Base-by-base conservation (phyloP, 2,113 vertebrate genomes). In the Carettochelys insculpta region DNA sequence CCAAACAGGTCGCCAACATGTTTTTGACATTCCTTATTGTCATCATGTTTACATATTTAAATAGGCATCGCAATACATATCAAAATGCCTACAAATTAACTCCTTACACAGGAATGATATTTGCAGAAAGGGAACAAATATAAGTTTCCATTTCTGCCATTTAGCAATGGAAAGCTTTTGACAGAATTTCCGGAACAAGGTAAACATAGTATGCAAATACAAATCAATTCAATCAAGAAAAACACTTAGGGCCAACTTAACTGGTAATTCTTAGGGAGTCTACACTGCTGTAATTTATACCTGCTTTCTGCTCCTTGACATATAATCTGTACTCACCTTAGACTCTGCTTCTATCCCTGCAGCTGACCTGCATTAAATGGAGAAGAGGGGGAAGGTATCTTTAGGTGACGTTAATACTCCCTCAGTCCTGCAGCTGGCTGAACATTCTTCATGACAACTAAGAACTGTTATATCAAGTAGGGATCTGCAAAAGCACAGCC, bases 1-100 rank as follows among this genome's bases (percentile, higher is more conserved):
- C 80, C 86, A 92, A 97, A 93, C 41, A 68, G 27, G 78, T 92
- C 81, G 92, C 96, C 86, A 92, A 86, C 93, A 95, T 92, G 38
- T 89, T 90, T 89, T 94, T 96, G 94, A 91, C 75, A 89, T 93
- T 97, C 84, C 88, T 93, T 96, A 95, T 82, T 97, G 85, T 91
- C 83, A 87, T 81, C 85, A 95, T 9, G 11, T 85, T 96, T 94
- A 94, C 85, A 92, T 93, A 95, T 94, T 95, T 73, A 93, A 97
- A 84, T 50, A 93, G 73, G 77, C 96, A 97, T 94, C 95, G 90
- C 82, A 93, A 93, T 79, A 94, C 61, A 80, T 86, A 95, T 94
- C 93, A 86, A 81, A 89, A 80, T 71, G 80, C 85, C 85, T 86
- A 94, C 88, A 95, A 92, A 95, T 92, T 81, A 96, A 90, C 34